A percentile compares a stretch with the other conserved stretches of the same genome.
Evolutionary conservation across 1,140 invertebrate species (phyloP).

Genomic region (Gonatopus flavifemur): DNA sequence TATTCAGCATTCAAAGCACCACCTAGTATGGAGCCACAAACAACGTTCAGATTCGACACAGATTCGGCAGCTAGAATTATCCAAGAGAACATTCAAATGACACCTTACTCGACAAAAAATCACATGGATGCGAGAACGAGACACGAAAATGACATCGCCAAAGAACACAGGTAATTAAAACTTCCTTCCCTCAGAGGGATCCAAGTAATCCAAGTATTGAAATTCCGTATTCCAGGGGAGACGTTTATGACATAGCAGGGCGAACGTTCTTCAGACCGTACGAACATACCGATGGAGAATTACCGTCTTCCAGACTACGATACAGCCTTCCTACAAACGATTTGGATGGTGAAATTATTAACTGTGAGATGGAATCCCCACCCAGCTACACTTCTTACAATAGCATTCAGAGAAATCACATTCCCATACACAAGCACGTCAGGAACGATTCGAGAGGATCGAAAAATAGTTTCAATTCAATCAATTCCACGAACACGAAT

Average conservation of each 20-base stretch:
- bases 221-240: too few species aligned
- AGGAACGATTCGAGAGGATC: constrained; percentile 30
- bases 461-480: constrained; percentile 17
- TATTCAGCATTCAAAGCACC: constrained; percentile 26
- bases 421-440: constrained; percentile 22
- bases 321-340: too few species aligned
- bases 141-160: constrained; percentile 10
- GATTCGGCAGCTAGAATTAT: constrained; percentile 17
- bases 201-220: too few species aligned
- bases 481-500: constrained; percentile 28
- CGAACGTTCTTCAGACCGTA: too few species aligned
- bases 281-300: too few species aligned
- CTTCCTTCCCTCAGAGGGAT: too few species aligned
- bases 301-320: too few species aligned
- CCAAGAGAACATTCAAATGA: constrained; percentile 40
- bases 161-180: too few species aligned
- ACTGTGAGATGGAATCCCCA: too few species aligned
- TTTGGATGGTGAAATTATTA: too few species aligned
- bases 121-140: constrained; percentile 25
- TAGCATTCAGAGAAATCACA: constrained; percentile 27
- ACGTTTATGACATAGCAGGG: too few species aligned
- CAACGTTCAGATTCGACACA: constrained; percentile 24
- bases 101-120: constrained; percentile 27
- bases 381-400: constrained; percentile 41
- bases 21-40: constrained; percentile 22